A percentile compares a stretch with the other conserved stretches of the same genome.
phyloP scores from a whole-genome alignment of 2,888 invertebrate genomes.

The Aleiodes alternator region DNA sequence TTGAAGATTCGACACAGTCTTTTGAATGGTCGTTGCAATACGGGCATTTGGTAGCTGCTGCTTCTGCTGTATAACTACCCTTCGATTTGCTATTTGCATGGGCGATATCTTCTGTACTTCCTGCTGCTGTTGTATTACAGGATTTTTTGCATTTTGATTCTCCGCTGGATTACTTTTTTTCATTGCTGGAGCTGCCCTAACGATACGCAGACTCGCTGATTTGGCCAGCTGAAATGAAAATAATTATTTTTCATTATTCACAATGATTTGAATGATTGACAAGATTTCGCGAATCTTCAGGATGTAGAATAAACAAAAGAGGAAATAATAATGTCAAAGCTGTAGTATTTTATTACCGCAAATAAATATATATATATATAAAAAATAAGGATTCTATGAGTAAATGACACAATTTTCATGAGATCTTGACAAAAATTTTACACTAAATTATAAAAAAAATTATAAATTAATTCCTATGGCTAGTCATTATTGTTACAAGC shows the following conservation, averaged over 20 bases:
- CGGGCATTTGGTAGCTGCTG: slow-evolving; percentile 58
- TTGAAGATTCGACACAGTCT: slow-evolving; percentile 64
- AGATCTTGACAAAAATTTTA: too few species aligned
- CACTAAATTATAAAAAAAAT: too few species aligned
- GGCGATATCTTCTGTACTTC: slow-evolving; percentile 45
- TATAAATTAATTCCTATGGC: too few species aligned
- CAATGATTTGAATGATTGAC: background rate
- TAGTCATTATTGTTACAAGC: too few species aligned
- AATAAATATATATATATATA: slow-evolving; percentile 10
- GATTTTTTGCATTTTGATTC: slow-evolving; percentile 45
- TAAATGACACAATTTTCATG: too few species aligned
- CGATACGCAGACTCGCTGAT: slow-evolving; percentile 47
- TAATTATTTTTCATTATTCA: background rate
- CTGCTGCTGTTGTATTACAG: slow-evolving; percentile 33
- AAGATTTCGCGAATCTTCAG: too few species aligned
- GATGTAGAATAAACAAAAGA: slow-evolving; percentile 15
- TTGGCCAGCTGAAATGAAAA: slow-evolving; percentile 58
- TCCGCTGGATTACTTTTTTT: slow-evolving; percentile 55
- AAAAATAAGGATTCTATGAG: too few species aligned
- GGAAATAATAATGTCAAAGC: slow-evolving; percentile 1
- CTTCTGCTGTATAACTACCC: slow-evolving; percentile 70
- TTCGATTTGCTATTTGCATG: slow-evolving; percentile 57
- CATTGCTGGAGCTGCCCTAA: slow-evolving; percentile 62
- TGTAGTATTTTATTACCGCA: slow-evolving; percentile 30
- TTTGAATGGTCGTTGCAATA: slow-evolving; percentile 56